Evolutionary conservation across 2,113 vertebrate species (phyloP).

Genomic region (Calonectris borealis): DNA sequence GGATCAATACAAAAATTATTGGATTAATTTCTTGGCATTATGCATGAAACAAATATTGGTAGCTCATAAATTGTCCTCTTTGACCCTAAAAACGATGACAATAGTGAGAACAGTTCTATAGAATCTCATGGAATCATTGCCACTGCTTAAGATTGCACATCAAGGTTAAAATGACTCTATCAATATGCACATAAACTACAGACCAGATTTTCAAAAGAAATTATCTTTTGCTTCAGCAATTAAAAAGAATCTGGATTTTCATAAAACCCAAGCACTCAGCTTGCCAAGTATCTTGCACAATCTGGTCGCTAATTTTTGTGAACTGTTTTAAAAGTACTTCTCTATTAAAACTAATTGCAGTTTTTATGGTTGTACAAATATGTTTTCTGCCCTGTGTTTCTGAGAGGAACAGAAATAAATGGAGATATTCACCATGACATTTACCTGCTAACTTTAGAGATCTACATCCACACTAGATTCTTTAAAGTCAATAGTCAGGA

Average conservation of each 20-base stretch:
- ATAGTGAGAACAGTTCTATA: neutral
- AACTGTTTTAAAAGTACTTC: neutral
- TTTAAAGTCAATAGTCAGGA: neutral
- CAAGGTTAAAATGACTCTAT: neutral
- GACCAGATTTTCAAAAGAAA: conserved; percentile 1
- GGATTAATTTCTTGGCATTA: neutral
- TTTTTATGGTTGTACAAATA: neutral
- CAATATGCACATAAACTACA: neutral
- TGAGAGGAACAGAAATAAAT: neutral
- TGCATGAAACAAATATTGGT: neutral
- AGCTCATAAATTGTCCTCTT: neutral
- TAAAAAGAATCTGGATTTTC: conserved; percentile 4
- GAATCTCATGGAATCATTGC: neutral
- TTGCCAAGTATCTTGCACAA: conserved; percentile 13
- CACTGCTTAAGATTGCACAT: neutral
- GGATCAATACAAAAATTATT: neutral
- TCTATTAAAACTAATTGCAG: neutral
- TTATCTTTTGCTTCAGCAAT: neutral
- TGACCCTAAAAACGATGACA: neutral
- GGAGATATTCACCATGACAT: neutral
- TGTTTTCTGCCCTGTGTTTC: neutral
- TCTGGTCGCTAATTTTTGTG: neutral
- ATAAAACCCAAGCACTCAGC: neutral
- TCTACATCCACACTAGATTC: neutral
- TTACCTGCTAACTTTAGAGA: neutral